Evolutionary conservation across 2,797 vertebrate genomes (phyloP), one percentile per base, ranked within the genome.

Genomic region (Crocodylus rhombifer): DNA sequence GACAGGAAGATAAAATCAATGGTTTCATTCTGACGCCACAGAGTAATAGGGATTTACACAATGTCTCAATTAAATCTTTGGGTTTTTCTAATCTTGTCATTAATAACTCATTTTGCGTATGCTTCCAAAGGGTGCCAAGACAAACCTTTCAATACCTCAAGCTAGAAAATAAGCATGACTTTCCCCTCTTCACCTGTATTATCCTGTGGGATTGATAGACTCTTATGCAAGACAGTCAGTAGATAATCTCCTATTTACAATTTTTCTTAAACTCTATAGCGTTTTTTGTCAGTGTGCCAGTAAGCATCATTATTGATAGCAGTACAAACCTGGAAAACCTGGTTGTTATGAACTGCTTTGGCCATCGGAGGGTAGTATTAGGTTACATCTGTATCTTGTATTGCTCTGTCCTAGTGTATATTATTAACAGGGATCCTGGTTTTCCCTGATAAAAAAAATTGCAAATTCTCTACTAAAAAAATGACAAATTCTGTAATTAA

Each of bases 281-380:
- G 25, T 6, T 23, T 36, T 33, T 55, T 89, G 74, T 63, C 74
- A n/a, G 69, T 28, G 26, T 80, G 36, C 80, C 71, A 15, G 28
- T 90, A 65, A 65, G 85, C 42, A 36, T n/a, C 57, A 77, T 82
- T 73, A 28, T 77, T 0, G 1, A 76, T 86, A 36, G 74, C 91
- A 60, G 15, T 67, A 18, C n/a, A 71, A 69, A 69, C 4, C 21
- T 5, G 91, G 75, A 84, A 95, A 95, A 95, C 87, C 94, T 33
- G 75, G 92, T 71, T 96, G 95, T 82, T 95, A 96, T 96, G 94
- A 96, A 81, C 90, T 75, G 1, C 6, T 7, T 0, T 82, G 95
- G 90, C 96, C 96, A 95, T 96, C 95, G 96, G 96, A 97, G 96
- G 96, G 96, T 95, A 96, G 96, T 95, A 80, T 96, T 96, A 81